Evolutionary conservation across 1,140 invertebrate species (phyloP).

Genomic region (Tetragnatha versicolor): DNA sequence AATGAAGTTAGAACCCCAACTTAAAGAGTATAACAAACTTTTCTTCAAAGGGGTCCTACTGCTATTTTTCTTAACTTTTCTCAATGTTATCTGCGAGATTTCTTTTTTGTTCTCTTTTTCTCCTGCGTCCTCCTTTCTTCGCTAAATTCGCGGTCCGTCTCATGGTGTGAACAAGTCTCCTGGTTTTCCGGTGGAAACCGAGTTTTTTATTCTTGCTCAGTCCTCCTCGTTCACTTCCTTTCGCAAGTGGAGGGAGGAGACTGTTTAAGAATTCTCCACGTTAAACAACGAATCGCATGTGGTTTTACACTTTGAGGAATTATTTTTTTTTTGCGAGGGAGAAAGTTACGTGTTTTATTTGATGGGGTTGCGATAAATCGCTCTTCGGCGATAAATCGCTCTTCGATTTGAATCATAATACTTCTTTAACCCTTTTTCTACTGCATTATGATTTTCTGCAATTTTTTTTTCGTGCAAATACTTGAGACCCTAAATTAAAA

Average conservation of each 20-base stretch:
- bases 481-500: too few species aligned
- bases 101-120: conserved; percentile 2
- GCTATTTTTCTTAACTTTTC: conserved; percentile 44
- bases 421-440: too few species aligned
- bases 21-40: conserved; percentile 54
- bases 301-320: conserved; percentile 33
- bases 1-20: conserved; percentile 48
- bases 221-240: background rate
- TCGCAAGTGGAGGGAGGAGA: background rate
- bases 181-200: conserved; percentile 24
- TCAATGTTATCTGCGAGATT: conserved; percentile 32
- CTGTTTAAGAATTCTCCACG: conserved; percentile 29
- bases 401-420: too few species aligned
- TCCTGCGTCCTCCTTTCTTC: background rate
- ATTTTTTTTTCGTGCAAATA: too few species aligned
- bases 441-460: too few species aligned
- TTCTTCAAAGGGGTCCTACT: conserved; percentile 6
- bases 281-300: conserved; percentile 3
- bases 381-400: too few species aligned
- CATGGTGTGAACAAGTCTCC: background rate
- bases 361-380: too few species aligned
- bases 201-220: background rate
- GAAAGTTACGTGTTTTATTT: too few species aligned
- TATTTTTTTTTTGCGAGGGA: background rate
- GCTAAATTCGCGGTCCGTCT: background rate